phyloP scores from a whole-genome alignment of 2,113 vertebrate genomes.

The Entelurus aequoreus region DNA sequence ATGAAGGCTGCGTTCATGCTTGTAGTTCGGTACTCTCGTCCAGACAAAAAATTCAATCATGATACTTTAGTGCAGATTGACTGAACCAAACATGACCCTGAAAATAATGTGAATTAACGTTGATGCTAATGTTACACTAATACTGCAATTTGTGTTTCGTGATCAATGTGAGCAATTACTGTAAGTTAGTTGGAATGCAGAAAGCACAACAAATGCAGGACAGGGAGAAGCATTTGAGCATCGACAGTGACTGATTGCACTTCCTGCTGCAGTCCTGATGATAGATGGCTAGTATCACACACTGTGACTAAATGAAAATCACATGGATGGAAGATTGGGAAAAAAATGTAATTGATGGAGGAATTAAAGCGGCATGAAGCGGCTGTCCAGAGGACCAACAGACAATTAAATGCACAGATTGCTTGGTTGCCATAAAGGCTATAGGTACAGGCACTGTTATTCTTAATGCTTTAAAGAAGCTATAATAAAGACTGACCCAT shows the following conservation, averaged over 20 bases:
- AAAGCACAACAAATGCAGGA: conserved; percentile 10
- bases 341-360: conserved; percentile 16
- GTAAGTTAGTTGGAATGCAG: not conserved
- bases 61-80: not conserved
- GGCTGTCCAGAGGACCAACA: conserved; percentile 1
- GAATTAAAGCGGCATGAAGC: conserved; percentile 2
- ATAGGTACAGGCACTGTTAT: not conserved
- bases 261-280: conserved; percentile 22
- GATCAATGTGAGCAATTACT: not conserved
- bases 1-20: too few relatives aligned
- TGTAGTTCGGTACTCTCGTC: too few relatives aligned
- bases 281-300: conserved; percentile 27
- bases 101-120: not conserved
- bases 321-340: conserved; percentile 7
- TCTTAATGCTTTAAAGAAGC: too few relatives aligned
- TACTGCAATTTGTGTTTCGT: conserved; percentile 12
- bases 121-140: conserved; percentile 1
- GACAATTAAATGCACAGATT: not conserved
- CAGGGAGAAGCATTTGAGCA: conserved; percentile 16
- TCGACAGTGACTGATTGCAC: conserved; percentile 35
- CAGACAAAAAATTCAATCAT: too few relatives aligned
- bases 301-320: conserved; percentile 29
- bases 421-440: not conserved
- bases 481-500: too few relatives aligned
- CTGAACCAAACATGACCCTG: not conserved